phyloP scores from a whole-genome alignment of 2,113 vertebrate species.

The Crotalus viridis region DNA sequence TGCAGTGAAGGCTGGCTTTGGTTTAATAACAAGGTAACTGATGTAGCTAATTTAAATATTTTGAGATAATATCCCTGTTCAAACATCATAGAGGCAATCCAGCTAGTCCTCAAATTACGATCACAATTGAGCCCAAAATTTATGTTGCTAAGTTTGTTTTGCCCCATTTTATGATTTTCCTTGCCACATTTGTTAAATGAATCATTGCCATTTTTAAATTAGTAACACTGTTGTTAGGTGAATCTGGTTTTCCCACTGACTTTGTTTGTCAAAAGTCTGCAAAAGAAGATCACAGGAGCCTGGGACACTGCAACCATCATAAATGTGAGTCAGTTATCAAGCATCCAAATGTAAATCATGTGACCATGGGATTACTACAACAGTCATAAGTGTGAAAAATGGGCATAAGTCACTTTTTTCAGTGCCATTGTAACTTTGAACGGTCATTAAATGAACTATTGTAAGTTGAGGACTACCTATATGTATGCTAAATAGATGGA shows the following conservation, averaged over 20 bases:
- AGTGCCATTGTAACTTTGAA: not conserved
- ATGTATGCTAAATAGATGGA: not conserved
- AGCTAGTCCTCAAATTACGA: not conserved
- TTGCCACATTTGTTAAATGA: not conserved
- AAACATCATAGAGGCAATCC: not conserved
- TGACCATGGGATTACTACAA: not conserved
- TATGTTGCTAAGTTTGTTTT: not conserved
- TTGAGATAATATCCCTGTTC: not conserved
- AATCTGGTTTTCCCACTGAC: too few species aligned
- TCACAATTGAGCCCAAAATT: not conserved
- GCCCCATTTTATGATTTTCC: not conserved
- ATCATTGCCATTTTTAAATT: not conserved
- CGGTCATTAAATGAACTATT: not conserved
- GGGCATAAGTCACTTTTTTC: not conserved
- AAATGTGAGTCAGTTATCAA: not conserved
- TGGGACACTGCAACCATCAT: too few species aligned
- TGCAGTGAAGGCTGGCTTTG: slow-evolving; percentile 82
- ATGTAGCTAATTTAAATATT: not conserved
- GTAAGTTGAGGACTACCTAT: not conserved
- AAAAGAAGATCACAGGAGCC: not conserved
- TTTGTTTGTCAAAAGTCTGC: too few species aligned
- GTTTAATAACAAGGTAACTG: slow-evolving; percentile 81
- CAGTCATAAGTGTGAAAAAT: not conserved
- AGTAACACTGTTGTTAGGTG: too few species aligned
- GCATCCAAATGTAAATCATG: not conserved